Evolutionary conservation across 2,797 vertebrate species (phyloP).

Genomic region (Premnoplex brunnescens): DNA sequence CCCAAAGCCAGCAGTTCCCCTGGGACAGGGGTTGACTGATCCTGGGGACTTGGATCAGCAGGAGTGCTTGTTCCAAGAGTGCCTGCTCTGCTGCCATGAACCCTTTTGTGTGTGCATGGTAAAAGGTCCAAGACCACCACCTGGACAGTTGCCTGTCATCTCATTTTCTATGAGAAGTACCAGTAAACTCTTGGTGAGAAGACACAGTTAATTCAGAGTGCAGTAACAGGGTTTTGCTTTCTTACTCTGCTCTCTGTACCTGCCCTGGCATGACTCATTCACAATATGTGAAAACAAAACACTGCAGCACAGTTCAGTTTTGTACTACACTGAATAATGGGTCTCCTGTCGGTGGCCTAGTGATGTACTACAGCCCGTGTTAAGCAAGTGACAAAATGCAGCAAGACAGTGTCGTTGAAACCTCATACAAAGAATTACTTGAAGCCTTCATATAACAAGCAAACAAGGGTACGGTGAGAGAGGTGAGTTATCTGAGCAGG

Average conservation of each 20-base stretch:
- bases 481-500: slow-evolving; percentile 9
- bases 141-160: fast-evolving
- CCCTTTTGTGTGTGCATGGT: too few species aligned
- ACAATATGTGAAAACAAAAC: slow-evolving; percentile 35
- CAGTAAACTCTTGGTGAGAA: not conserved
- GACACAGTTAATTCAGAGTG: not conserved
- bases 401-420: not conserved
- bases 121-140: not conserved
- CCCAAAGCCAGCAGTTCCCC: fast-evolving
- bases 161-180: not conserved
- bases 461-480: not conserved
- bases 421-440: not conserved
- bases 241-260: not conserved
- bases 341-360: not conserved
- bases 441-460: slow-evolving; percentile 7
- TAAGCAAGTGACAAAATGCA: not conserved
- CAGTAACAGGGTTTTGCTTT: not conserved
- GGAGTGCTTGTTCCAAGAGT: not conserved
- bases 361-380: not conserved
- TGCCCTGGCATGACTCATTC: slow-evolving; percentile 28
- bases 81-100: fast-evolving
- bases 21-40: not conserved
- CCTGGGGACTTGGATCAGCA: fast-evolving
- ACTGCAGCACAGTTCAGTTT: not conserved
- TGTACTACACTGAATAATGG: not conserved